Base-by-base conservation (phyloP, 53 echinoderm and acorn worm genomes). In the Astropecten irregularis region DNA sequence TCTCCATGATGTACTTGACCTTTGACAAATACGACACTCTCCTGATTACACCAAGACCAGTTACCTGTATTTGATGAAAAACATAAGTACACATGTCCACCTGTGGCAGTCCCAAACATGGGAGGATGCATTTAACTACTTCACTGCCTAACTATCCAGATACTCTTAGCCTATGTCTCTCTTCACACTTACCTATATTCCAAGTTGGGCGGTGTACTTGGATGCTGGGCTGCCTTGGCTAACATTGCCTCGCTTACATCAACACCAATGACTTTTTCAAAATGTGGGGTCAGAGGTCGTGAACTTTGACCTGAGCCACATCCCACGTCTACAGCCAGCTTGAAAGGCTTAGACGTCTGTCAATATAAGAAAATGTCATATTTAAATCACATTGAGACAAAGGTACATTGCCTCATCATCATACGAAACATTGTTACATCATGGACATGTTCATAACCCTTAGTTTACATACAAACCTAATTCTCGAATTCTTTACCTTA, bases 331-430 rank as follows among this genome's bases (percentile, higher is more conserved):
- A 86, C 14, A 38, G 77, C 79, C 29, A 77, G 53, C 33, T 83
- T 35, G 37, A 87, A 68, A 19, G 91, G 91, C 57, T 86, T 72
- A n/a, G 74, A 66, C 33, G 34, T 82, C 90, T 86, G 55, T 1
- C 19, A 15, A 20, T 9, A 7, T n/a, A n/a, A n/a, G n/a, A n/a
- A 8, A 31, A 66, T 14, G 30, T 40, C 16, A 70, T 9, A 40
- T 9, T 16, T 6, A 57, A 57, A 57, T 57, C 28, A 5, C 15
- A 6, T 16, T 27, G 5, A 8, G 8, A 23, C 13, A 27, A 57
- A 57, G 28, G 22, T 57, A 7, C n/a, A n/a, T n/a, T n/a, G n/a
- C n/a, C n/a, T n/a, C n/a, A n/a, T n/a, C n/a, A n/a, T n/a, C n/a
- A n/a, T n/a, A n/a, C n/a, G n/a, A n/a, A n/a, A n/a, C n/a, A n/a